Evolutionary conservation across 2,113 vertebrate genomes (phyloP).

Genomic region (Microcebus ravelobensis): DNA sequence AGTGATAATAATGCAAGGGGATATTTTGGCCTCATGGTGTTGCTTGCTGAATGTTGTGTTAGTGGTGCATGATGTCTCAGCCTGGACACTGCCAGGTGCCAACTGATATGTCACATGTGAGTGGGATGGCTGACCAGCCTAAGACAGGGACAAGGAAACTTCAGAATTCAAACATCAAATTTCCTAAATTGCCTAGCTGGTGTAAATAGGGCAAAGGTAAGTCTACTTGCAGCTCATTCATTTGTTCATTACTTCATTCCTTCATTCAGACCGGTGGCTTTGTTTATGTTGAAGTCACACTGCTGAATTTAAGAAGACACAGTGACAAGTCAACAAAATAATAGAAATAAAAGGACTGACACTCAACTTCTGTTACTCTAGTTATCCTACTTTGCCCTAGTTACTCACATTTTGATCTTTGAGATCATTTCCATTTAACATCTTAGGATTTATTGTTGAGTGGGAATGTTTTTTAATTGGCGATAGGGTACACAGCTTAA

Average conservation of each 20-base stretch:
- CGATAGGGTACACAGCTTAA: background rate
- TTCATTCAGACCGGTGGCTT: background rate
- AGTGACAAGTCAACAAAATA: background rate
- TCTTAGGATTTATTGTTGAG: background rate
- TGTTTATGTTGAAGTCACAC: background rate
- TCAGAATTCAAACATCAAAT: background rate
- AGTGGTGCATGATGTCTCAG: background rate
- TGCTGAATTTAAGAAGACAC: background rate
- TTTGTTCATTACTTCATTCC: background rate
- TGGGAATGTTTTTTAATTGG: background rate
- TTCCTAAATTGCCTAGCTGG: background rate
- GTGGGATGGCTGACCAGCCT: background rate
- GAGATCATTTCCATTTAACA: constrained; percentile 15
- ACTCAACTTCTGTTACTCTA: background rate
- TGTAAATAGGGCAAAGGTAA: background rate
- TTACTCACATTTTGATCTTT: constrained; percentile 4
- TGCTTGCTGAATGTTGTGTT: background rate
- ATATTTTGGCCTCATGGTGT: background rate
- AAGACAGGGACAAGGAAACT: background rate
- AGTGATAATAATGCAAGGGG: background rate
- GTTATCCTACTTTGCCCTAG: background rate
- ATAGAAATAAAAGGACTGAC: background rate
- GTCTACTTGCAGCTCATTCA: background rate
- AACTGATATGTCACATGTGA: background rate
- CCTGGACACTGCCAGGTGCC: too few relatives aligned